Evolutionary conservation across 2,113 vertebrate genomes (phyloP), one percentile per base, ranked within the genome.

Genomic region (Antidorcas marsupialis): DNA sequence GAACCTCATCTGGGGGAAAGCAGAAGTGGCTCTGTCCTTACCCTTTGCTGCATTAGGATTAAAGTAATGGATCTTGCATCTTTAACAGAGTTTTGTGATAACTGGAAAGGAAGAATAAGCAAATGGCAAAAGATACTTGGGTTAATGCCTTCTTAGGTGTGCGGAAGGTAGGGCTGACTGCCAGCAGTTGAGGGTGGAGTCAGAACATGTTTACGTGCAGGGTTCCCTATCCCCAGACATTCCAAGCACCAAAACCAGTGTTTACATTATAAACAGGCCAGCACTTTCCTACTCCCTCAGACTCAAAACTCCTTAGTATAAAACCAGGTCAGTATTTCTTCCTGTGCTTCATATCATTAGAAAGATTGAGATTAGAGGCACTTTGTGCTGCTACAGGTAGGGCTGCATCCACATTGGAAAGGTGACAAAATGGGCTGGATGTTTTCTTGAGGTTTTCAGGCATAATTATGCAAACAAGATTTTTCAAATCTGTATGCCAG

Each of bases 311-410:
- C 91, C 89, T 94, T 97, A 97, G 93, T 97, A 93, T 98, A 97
- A 79, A 98, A 96, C 97, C 96, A 96, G 98, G 97, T 98, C 98
- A 97, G 97, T 97, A 85, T 98, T 98, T 98, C 96, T 98, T 98
- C 87, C 60, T 98, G 97, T 98, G 93, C 55, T 98, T 98, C 97
- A 95, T 62, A 97, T 96, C 95, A 50, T 52, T 97, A 92, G 89
- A 92, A 96, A 98, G 92, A 95, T 78, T 98, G 95, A 97, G 95
- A 98, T 89, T 95, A 98, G 98, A 98, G 97, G 97, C 94, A 98
- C 97, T 98, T 98, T 95, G 92, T 98, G 97, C 98, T 98, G 96
- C 97, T 98, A 96, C 96, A 97, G 97, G 93, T 97, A 98, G 95
- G 96, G 93, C 92, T 98, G 91, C 98, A 94, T 98, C 98, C 97